phyloP scores from a whole-genome alignment of 2,888 invertebrate genomes.

The Physocephala rufipes region DNA sequence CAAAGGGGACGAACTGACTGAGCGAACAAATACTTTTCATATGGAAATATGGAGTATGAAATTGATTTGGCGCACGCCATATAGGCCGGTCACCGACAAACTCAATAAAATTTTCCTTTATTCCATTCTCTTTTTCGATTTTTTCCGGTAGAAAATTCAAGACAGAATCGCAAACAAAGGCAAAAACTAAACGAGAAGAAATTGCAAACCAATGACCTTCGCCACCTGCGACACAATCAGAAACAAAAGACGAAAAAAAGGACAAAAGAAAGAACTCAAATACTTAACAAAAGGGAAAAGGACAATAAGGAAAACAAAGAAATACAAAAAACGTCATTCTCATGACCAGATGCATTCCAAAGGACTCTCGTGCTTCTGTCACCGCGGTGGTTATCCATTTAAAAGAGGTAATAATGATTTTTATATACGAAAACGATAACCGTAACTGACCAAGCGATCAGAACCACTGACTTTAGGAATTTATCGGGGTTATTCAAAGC shows the following conservation, averaged over 20 bases:
- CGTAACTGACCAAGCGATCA: not conserved
- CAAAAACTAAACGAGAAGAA: not conserved
- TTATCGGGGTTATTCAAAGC: not conserved
- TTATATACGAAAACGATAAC: conserved; percentile 2
- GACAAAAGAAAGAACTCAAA: not conserved
- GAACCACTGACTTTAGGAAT: not conserved
- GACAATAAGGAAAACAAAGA: not conserved
- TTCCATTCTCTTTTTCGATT: not conserved
- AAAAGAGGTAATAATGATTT: conserved; percentile 28
- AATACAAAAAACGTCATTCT: not conserved
- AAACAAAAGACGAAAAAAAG: not conserved
- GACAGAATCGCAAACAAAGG: not conserved
- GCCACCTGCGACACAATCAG: conserved; percentile 2
- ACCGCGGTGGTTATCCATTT: not conserved
- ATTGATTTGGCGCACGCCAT: conserved; percentile 33
- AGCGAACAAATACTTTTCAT: not conserved
- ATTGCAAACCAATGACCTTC: conserved; percentile 23
- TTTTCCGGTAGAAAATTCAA: not conserved
- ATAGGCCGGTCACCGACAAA: not conserved
- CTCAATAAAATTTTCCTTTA: not conserved
- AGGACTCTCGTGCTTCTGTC: not conserved
- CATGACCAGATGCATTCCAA: conserved; percentile 16
- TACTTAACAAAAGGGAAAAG: not conserved
- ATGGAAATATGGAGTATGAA: conserved; percentile 29
- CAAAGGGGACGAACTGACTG: not conserved